These are phyloP conservation scores for Volucella bombylans DNA, from an alignment of 2,888 invertebrate genomes.

Conservation along the genomic window DNA sequence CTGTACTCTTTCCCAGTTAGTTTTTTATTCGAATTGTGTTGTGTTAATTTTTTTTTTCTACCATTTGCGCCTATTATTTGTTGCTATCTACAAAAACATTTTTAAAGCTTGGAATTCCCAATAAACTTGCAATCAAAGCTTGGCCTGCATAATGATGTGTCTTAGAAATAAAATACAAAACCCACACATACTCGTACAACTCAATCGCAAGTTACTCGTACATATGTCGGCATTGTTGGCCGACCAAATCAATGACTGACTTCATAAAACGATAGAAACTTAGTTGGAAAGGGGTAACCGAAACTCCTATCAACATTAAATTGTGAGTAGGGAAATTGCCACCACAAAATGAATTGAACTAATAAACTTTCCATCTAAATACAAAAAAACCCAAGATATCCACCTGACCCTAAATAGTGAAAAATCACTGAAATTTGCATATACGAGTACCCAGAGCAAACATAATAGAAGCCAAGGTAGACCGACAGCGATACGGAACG, in stretches of 20 bases:
- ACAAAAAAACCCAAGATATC: too few species aligned
- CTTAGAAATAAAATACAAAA: neutral
- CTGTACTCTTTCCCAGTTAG: neutral
- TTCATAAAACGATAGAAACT: neutral
- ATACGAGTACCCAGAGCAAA: too few species aligned
- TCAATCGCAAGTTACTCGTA: neutral
- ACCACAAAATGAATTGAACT: too few species aligned
- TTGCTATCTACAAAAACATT: slow-evolving; percentile 1
- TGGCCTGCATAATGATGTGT: slow-evolving; percentile 27
- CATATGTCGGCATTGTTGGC: too few species aligned
- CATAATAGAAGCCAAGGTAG: neutral
- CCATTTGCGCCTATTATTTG: neutral
- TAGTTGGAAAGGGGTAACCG: too few species aligned
- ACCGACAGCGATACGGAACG: too few species aligned
- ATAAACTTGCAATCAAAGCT: slow-evolving; percentile 34
- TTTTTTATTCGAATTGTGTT: neutral
- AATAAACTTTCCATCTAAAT: too few species aligned
- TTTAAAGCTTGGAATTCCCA: slow-evolving; percentile 54
- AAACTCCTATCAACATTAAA: too few species aligned
- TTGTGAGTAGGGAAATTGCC: too few species aligned
- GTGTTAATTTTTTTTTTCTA: neutral
- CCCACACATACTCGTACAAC: neutral
- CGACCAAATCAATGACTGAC: slow-evolving; percentile 14
- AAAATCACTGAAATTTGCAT: too few species aligned
- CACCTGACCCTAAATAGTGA: too few species aligned